Evolutionary conservation across 2,888 invertebrate species (phyloP).

Genomic region (Spodoptera exigua): DNA sequence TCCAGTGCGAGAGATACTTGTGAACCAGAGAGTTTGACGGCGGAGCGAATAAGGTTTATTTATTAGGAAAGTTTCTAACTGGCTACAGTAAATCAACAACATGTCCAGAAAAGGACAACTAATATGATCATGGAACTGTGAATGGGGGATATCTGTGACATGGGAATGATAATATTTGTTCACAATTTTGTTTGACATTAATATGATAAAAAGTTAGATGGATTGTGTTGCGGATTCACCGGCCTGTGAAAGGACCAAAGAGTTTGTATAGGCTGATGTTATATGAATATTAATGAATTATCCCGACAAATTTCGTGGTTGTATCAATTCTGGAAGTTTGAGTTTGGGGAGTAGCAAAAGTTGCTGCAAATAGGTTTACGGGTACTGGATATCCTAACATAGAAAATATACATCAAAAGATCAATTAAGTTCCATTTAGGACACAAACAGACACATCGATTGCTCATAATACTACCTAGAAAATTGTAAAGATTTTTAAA

Average conservation of each 20-base stretch:
- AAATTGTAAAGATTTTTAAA: too few species aligned
- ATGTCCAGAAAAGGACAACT: slow-evolving; percentile 67
- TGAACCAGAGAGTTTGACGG: slow-evolving; percentile 83
- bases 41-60: slow-evolving; percentile 86
- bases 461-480: too few species aligned
- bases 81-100: slow-evolving; percentile 83
- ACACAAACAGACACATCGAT: too few species aligned
- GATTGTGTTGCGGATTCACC: slow-evolving; percentile 58
- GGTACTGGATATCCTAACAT: too few species aligned
- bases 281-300: slow-evolving; percentile 60
- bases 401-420: too few species aligned
- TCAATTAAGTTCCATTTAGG: too few species aligned
- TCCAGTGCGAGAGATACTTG: slow-evolving; percentile 80
- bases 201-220: slow-evolving; percentile 64
- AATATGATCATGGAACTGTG: slow-evolving; percentile 60
- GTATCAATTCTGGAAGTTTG: slow-evolving; percentile 53
- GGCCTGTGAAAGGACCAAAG: slow-evolving; percentile 53
- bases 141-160: slow-evolving; percentile 62
- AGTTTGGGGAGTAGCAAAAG: slow-evolving; percentile 33
- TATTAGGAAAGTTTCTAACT: slow-evolving; percentile 85
- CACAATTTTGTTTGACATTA: slow-evolving; percentile 64
- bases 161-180: slow-evolving; percentile 66
- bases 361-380: slow-evolving; percentile 30
- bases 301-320: slow-evolving; percentile 46
- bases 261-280: slow-evolving; percentile 56